Conservation (phyloP, 2,888 invertebrate genomes). For the Epistrophella euchroma region DNA sequence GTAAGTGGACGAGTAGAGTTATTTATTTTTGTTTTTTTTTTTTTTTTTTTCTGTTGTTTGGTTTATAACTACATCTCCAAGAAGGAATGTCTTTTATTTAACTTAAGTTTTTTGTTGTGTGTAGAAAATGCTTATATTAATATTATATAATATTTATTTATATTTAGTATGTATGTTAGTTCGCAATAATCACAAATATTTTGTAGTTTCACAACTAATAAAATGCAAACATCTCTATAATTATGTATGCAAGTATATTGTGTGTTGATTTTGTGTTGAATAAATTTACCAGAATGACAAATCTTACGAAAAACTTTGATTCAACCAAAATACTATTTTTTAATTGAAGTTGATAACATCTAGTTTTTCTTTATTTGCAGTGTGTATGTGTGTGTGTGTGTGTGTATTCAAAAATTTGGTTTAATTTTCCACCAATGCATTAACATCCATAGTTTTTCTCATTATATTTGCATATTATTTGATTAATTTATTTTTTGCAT, state of each 20-base stretch:
- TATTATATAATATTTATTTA: conserved; percentile 33
- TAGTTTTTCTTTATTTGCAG: neutral
- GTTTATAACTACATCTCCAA: conserved; percentile 48
- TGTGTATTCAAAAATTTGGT: conserved; percentile 39
- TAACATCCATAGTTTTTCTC: neutral
- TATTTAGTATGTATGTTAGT: conserved; percentile 12
- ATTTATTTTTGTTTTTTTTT: conserved; percentile 17
- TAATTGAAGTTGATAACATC: neutral
- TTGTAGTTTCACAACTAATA: conserved; percentile 44
- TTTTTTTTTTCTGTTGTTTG: too few relatives aligned
- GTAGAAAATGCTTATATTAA: conserved; percentile 57
- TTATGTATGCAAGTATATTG: neutral
- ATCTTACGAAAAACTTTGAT: conserved; percentile 44
- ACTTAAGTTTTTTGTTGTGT: conserved; percentile 33
- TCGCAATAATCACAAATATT: conserved; percentile 61
- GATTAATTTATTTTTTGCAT: neutral
- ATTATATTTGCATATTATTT: conserved; percentile 1
- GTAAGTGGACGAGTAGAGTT: conserved; percentile 63
- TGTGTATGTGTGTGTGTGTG: neutral
- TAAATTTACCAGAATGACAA: conserved; percentile 7
- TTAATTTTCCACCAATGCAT: neutral
- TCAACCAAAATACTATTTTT: conserved; percentile 26
- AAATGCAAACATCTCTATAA: conserved; percentile 29
- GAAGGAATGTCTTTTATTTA: conserved; percentile 61
- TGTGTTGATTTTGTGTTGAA: conserved; percentile 24